Evolutionary conservation across 2,113 vertebrate genomes (phyloP).

Genomic region (Centropristis striata): DNA sequence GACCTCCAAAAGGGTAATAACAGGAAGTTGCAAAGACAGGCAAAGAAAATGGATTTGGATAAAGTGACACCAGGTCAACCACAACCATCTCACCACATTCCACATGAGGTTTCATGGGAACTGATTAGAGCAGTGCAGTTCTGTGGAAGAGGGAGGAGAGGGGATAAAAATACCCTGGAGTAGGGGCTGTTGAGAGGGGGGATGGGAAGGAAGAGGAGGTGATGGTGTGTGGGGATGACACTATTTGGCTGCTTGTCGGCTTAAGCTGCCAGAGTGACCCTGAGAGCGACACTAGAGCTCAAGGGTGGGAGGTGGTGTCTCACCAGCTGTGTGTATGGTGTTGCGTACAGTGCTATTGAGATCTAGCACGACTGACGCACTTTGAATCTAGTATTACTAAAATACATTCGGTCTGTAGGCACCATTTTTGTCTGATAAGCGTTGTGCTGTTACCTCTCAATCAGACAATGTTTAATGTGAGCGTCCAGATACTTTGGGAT

Average conservation of each 20-base stretch:
- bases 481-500: too few relatives aligned
- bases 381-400: too few relatives aligned
- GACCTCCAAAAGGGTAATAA: slow-evolving; percentile 10
- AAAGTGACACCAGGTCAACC: slow-evolving; percentile 55
- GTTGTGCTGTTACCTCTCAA: too few relatives aligned
- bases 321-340: slow-evolving; percentile 42
- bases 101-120: slow-evolving; percentile 72
- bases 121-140: slow-evolving; percentile 66
- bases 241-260: slow-evolving; percentile 58
- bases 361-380: background rate
- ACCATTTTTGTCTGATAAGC: too few relatives aligned
- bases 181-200: slow-evolving; percentile 55
- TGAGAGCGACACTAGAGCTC: slow-evolving; percentile 52
- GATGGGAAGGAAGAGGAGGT: slow-evolving; percentile 53
- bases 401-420: too few relatives aligned
- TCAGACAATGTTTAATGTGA: too few relatives aligned
- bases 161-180: slow-evolving; percentile 77
- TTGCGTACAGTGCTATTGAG: slow-evolving; percentile 14
- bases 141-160: slow-evolving; percentile 64
- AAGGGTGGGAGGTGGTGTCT: slow-evolving; percentile 43
- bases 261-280: slow-evolving; percentile 70
- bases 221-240: slow-evolving; percentile 66
- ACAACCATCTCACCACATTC: slow-evolving; percentile 63
- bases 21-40: slow-evolving; percentile 23
- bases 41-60: slow-evolving; percentile 36